Conservation (phyloP, 2,797 vertebrate species). For the Taenioides sp. region DNA sequence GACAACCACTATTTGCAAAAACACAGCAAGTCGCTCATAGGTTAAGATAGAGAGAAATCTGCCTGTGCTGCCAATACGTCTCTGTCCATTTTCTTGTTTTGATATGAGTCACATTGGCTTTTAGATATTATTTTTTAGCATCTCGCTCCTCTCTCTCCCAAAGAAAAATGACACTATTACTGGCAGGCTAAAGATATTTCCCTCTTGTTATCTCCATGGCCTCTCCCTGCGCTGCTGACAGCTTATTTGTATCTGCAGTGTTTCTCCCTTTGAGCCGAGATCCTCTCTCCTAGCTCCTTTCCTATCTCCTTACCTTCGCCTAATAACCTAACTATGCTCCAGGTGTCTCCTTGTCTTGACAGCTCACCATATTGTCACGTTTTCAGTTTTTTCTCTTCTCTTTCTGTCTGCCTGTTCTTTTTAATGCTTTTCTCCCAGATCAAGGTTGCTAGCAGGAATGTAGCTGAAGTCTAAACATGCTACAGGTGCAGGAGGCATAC, state of each 20-base stretch:
- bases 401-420: background rate
- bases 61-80: background rate
- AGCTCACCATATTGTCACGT: conserved; percentile 12
- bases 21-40: too few relatives aligned
- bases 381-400: background rate
- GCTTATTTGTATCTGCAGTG: conserved; percentile 36
- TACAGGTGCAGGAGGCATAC: conserved; percentile 42
- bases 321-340: conserved; percentile 27
- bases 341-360: conserved; percentile 37
- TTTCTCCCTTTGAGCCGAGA: conserved; percentile 28
- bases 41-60: background rate
- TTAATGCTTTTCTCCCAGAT: conserved; percentile 22
- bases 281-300: conserved; percentile 4
- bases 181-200: conserved; percentile 28
- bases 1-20: too few relatives aligned
- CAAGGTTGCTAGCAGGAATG: conserved; percentile 36
- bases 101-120: conserved; percentile 6
- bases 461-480: conserved; percentile 38
- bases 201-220: conserved; percentile 28
- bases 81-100: background rate
- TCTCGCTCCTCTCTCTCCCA: conserved; percentile 14
- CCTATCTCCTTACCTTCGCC: conserved; percentile 1
- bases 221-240: conserved; percentile 27
- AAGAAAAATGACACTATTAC: conserved; percentile 28
- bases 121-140: conserved; percentile 3